Base-by-base conservation (phyloP, 2,113 vertebrate genomes). In the Pollimyrus isidori region DNA sequence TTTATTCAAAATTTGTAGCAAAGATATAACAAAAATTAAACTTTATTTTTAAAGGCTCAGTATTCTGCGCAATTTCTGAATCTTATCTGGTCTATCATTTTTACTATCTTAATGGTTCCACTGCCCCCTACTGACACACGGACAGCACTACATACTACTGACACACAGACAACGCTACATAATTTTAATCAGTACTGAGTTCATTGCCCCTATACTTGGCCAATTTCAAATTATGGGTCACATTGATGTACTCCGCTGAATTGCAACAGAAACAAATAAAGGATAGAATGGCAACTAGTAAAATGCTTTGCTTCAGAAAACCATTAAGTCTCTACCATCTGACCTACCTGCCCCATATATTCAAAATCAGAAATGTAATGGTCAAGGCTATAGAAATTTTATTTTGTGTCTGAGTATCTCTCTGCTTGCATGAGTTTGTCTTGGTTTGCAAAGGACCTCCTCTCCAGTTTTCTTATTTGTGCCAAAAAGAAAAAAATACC, bases 71-170 rank as follows among this genome's bases (percentile, higher is more conserved):
- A 7, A 80, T 80, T 69, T 69, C 10, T 69, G 17, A 42, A 42
- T 80, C 13, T 80, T 80, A 80, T 42, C 73, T 19, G 35, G 73
- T 80, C 30, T 6, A 80, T 15, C 7, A 11, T 9, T 52, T 4
- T 39, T 49, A 39, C 23, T 53, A 89, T 84, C 80, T 62, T 4
- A 50, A 35, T 48, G 53, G 50, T n/a, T 82, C 39, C 21, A 85
- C 76, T 89, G 88, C 88, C 53, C 39, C n/a, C 88, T 89, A 50
- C 39, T 89, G 88, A 23, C 80, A 23, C 4, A 39, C 21, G 26
- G n/a, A 46, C 52, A 52, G 17, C 46, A 45, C 23, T 84, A 10
- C 80, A 84, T 35, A 35, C 35, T 45, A 45, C 42, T 45, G 42
- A 45, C 42, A 45, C 42, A 45, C 42, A 45, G 42, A 45, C 4